Percentiles rank a stretch among this genome's conserved stretches.
Evolutionary conservation across 2,797 vertebrate genomes (phyloP).

Genomic region (Staurois parvus): DNA sequence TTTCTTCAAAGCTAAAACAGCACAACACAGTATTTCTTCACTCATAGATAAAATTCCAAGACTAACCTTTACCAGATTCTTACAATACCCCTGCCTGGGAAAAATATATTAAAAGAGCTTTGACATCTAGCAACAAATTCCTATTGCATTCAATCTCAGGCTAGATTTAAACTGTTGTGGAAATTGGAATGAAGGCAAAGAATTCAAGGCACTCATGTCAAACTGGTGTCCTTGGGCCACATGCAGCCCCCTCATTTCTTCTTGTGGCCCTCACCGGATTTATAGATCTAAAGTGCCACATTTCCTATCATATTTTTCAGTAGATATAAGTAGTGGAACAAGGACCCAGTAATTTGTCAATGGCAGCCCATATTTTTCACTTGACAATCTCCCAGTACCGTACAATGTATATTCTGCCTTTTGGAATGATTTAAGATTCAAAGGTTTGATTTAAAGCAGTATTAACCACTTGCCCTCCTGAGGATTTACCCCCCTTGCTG

Average conservation of each 20-base stretch:
- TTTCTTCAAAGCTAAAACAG: neutral
- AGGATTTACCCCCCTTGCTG: too few relatives aligned
- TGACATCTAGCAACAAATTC: neutral
- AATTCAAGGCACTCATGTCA: neutral
- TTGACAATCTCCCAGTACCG: too few relatives aligned
- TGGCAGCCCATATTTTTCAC: too few relatives aligned
- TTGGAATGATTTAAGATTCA: too few relatives aligned
- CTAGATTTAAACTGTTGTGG: neutral
- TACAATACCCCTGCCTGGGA: neutral
- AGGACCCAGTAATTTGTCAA: too few relatives aligned
- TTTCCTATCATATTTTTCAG: too few relatives aligned
- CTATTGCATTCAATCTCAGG: neutral
- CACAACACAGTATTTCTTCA: neutral
- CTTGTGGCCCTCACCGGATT: neutral
- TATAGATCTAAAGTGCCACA: neutral
- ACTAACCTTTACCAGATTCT: conserved; percentile 5
- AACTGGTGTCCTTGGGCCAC: neutral
- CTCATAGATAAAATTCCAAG: neutral
- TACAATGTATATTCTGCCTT: too few relatives aligned
- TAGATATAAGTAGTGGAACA: too few relatives aligned
- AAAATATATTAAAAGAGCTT: neutral
- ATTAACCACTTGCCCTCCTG: too few relatives aligned
- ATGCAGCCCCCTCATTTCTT: too few relatives aligned
- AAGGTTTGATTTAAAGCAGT: too few relatives aligned
- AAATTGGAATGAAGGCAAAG: neutral